Base-by-base conservation (phyloP, 2,888 invertebrate genomes). In the Coelinius sp. region DNA sequence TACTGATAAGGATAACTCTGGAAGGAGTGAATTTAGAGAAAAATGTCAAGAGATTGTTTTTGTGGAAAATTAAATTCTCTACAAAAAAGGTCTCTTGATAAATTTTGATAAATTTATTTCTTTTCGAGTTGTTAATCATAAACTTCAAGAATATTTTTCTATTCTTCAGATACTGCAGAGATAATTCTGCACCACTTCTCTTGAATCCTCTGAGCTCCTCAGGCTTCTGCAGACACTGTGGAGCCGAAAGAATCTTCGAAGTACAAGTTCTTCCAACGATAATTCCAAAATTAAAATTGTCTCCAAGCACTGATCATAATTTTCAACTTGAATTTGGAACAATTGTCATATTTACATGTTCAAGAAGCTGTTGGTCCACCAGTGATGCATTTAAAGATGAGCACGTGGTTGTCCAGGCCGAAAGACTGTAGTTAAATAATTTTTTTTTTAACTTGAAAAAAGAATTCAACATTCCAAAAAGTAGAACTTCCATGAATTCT, bases 231-330 rank as follows among this genome's bases (percentile, higher is more conserved):
- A 86, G 88, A 56, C 90, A 95, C 82, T 96, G 95, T 83, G 93
- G 93, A 66, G 90, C 92, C 0, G 91, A 92, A 38, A 90, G 93
- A 77, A 89, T 91, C 24, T 96, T 95, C 85, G 97, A 97, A 87
- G 88, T 96, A 10, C 97, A 97, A 89, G 89, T 97, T 52, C 89
- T 97, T 63, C 95, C 97, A 0, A 93, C 94, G 1, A 89, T 96
- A 41, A 93, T 96, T 69, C 92, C 93, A 20, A 91, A 93, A 70
- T 88, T 96, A 38, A 89, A 89, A 66, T 86, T 95, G 62, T 79
- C 80, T 71, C 86, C 89, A 17, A 90, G 90, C 10, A 89, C 88
- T 35, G 90, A 90, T 73, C 82, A 87, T 1, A 88, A 90, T 20
- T 90, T 90, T 12, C 83, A 87, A 56, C 87, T 90, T 8, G 97